A percentile compares a stretch with the other conserved stretches of the same genome.
Evolutionary conservation across 2,888 invertebrate species (phyloP).

Genomic region (Lasioglossum calceatum): DNA sequence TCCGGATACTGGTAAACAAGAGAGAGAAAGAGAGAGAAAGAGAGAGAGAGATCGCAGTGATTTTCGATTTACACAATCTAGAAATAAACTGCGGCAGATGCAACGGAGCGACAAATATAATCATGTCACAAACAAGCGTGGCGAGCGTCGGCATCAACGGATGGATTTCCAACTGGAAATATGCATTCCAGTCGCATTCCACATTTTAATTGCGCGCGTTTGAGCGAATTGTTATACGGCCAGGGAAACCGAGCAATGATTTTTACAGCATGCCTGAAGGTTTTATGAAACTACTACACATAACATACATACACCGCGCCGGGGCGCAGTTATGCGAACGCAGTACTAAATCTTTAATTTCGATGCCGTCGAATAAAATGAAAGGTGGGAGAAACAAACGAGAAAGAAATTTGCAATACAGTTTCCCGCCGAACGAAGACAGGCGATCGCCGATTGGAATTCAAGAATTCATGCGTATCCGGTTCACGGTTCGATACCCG

Average conservation of each 20-base stretch:
- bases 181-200: conserved; percentile 38
- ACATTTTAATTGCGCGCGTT: conserved; percentile 56
- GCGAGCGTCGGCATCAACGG: neutral
- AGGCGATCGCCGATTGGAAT: conserved; percentile 59
- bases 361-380: conserved; percentile 25
- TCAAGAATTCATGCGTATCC: conserved; percentile 59
- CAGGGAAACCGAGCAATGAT: conserved; percentile 71
- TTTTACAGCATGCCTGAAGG: conserved; percentile 63
- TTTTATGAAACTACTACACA: conserved; percentile 59
- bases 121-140: conserved; percentile 35
- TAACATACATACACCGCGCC: conserved; percentile 33
- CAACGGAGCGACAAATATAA: conserved; percentile 19
- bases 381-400: neutral
- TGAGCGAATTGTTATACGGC: conserved; percentile 56
- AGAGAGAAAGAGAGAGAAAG: neutral
- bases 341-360: conserved; percentile 59
- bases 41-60: neutral
- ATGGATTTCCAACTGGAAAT: conserved; percentile 50
- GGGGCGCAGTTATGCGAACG: conserved; percentile 22
- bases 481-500: neutral
- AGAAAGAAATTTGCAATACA: conserved; percentile 4
- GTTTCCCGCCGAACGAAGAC: conserved; percentile 27
- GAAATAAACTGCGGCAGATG: conserved; percentile 5
- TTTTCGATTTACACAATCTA: neutral
- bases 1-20: conserved; percentile 93